Evolutionary conservation across 2,888 invertebrate genomes (phyloP), one percentile per base, ranked within the genome.

Genomic region (Dicyrtoma fusca): DNA sequence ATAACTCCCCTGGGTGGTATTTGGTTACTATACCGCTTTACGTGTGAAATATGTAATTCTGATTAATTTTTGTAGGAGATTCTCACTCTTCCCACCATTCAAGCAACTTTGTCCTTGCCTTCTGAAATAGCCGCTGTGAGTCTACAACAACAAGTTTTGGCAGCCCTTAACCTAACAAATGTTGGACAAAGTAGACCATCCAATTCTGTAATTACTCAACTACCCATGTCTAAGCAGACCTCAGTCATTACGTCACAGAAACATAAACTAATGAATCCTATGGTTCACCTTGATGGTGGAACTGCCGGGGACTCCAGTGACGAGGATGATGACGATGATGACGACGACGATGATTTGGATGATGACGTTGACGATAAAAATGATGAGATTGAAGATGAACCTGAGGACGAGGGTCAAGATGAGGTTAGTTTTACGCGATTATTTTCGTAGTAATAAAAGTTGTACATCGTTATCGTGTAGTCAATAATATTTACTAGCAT

Each of bases 91-190:
- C 92, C 94, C 66, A 90, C 95, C 65, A 94, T 95, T 77, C 91
- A 93, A 81, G 94, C 95, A 6, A 93, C 95, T 45, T 91, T 95
- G 88, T 90, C 91, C 81, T 87, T 95, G 81, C 95, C 95, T 25
- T 89, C 91, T 75, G 88, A 89, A 23, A 84, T 93, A 81, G 94
- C 94, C 25, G 91, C 92, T 0, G 89, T 91, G 1, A 86, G 94
- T 75, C 85, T 95, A n/a, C 94, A 94, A 82, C 92, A 93, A 82
- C 94, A 94, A 84, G 93, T 94, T 0, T 93, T 92, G 83, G 90
- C 91, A 14, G 34, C 34, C 8, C 34, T 61, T 1, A 61, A 61
- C 17, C 61, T 61, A 25, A 19, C 59, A 45, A 59, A 59, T 69
- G 47, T 19, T 21, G n/a, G 11, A 42, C 44, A 10, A n/a, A 61